phyloP scores from a whole-genome alignment of 1,140 invertebrate genomes.

The Harpegnathos saltator region DNA sequence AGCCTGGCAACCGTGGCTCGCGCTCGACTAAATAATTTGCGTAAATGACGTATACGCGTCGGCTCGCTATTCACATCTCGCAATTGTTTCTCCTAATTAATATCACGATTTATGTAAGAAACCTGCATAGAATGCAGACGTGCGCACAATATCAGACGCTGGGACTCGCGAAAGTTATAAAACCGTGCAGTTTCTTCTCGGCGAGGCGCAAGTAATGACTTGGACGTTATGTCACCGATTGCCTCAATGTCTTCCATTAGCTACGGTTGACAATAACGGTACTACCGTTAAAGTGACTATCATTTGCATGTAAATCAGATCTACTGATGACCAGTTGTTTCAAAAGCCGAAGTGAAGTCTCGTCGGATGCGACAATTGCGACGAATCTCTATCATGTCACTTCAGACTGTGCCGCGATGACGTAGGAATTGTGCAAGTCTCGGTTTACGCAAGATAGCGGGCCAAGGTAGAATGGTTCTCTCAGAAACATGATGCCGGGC shows the following conservation, averaged over 20 bases:
- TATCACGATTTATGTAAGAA: too few relatives aligned
- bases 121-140: not conserved
- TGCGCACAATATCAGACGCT: not conserved
- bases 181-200: slow-evolving; percentile 9
- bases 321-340: slow-evolving; percentile 11
- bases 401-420: slow-evolving; percentile 7
- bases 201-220: slow-evolving; percentile 13
- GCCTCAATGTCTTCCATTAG: slow-evolving; percentile 36
- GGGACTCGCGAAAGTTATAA: not conserved
- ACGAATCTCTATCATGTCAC: not conserved
- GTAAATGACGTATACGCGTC: too few relatives aligned
- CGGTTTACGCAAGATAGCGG: slow-evolving; percentile 22
- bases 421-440: slow-evolving; percentile 40
- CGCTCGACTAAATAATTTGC: too few relatives aligned
- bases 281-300: slow-evolving; percentile 21
- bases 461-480: slow-evolving; percentile 24
- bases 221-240: slow-evolving; percentile 61
- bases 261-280: slow-evolving; percentile 50
- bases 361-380: not conserved
- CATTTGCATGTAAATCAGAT: slow-evolving; percentile 64
- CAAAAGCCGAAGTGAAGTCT: slow-evolving; percentile 15
- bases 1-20: too few relatives aligned
- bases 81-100: too few relatives aligned
- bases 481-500: slow-evolving; percentile 26
- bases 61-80: too few relatives aligned